Conservation (phyloP, 2,888 invertebrate genomes). For the Seladonia tumulorum region DNA sequence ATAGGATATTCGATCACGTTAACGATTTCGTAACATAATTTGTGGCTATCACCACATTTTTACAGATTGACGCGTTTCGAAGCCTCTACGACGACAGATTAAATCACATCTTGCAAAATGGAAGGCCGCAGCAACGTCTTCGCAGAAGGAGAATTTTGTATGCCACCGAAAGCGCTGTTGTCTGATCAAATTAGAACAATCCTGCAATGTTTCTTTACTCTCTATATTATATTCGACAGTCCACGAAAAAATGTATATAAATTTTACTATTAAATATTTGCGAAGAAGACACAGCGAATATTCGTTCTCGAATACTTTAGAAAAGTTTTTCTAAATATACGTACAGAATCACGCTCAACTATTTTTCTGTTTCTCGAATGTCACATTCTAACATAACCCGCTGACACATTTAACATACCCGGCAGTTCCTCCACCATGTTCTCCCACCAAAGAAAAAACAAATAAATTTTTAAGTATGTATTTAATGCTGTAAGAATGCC, state of each 20-base stretch:
- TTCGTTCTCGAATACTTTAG: too few relatives aligned
- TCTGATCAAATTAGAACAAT: conserved; percentile 15
- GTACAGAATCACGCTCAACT: background rate
- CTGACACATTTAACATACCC: background rate
- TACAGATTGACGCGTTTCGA: conserved; percentile 86
- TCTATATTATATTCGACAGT: background rate
- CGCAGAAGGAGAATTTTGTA: conserved; percentile 85
- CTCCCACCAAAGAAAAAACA: background rate
- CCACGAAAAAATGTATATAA: background rate
- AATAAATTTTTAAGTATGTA: conserved; percentile 20
- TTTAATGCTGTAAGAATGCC: background rate
- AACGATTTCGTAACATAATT: background rate
- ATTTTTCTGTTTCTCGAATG: conserved; percentile 23
- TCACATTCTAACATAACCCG: background rate
- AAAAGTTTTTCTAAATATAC: background rate
- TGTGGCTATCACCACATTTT: conserved; percentile 19
- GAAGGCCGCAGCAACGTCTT: conserved; percentile 85
- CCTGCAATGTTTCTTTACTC: background rate
- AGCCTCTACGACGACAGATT: conserved; percentile 84
- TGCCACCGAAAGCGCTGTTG: conserved; percentile 66
- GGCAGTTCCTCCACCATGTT: conserved; percentile 4
- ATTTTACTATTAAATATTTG: background rate
- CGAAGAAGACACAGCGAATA: background rate
- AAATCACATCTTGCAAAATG: conserved; percentile 86
- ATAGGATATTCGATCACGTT: background rate